Evolutionary conservation across 2,113 vertebrate species (phyloP), one percentile per base, ranked within the genome.

Genomic region (Hemiscyllium ocellatum): DNA sequence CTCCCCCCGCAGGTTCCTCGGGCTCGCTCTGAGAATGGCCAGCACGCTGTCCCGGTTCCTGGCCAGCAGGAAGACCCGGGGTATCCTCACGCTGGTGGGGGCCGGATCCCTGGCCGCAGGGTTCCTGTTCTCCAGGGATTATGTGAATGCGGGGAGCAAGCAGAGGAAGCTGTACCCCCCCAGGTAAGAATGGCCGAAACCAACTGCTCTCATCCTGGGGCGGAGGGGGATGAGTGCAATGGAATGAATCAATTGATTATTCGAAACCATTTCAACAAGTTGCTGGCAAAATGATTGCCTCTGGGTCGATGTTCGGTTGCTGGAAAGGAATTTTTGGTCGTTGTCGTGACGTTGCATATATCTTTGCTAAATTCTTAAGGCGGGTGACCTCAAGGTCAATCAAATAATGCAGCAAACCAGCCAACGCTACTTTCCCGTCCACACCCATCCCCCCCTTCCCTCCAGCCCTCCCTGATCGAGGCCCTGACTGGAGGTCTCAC

Each of bases 51-150:
- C 98, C 17, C 98, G 98, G 96, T 96, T 98, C 96, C 96, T 98
- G 80, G 97, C 98, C 56, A 96, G 97, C 96, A 98, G 97, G 80
- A 97, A 97, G 0, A 97, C 97, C 87, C 96, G 98, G 89, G 97
- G 98, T 52, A 97, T 99, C 96, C 97, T 99, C 96, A 98, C 98
- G 91, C 96, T 99, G 96, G 97, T 98, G 50, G 98, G 98, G 50
- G 98, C 98, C 68, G 98, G 99, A 0, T 99, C 99, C 2, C 97
- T 98, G 7, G 97, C 98, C 8, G 98, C 98, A 5, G 98, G 98
- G 0, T 96, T 98, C 96, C 97, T 99, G 83, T 97, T 99, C 95
- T 97, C 97, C 96, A 98, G 98, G 96, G 98, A 99, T n/a, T 96
- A 97, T 78, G 97, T 98, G 96, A 97, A 96, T 96, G 98, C 98